A percentile compares a stretch with the other conserved stretches of the same genome.
These are phyloP conservation scores for Phainopepla nitens DNA, from an alignment of 2,113 vertebrate genomes.

Conservation along the genomic window DNA sequence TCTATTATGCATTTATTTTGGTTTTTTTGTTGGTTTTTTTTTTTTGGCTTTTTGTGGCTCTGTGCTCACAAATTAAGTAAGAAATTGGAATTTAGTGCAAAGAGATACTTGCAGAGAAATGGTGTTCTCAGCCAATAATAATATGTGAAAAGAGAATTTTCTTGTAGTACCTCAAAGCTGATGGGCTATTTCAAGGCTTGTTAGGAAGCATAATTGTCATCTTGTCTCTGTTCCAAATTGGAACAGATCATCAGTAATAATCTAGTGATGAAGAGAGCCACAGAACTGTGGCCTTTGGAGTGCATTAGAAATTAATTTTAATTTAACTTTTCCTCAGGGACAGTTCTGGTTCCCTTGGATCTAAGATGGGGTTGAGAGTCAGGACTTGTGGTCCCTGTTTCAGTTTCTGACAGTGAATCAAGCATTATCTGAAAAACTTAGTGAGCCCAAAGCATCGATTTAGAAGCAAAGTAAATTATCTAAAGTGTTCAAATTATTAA, in stretches of 20 bases:
- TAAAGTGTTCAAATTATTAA: background rate
- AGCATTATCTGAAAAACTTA: background rate
- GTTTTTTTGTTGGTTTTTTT: background rate
- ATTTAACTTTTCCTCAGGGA: slow-evolving; percentile 4
- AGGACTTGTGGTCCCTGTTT: background rate
- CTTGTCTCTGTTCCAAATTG: slow-evolving; percentile 42
- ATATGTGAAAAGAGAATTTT: background rate
- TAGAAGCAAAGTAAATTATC: background rate
- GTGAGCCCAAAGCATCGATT: background rate
- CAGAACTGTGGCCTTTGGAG: background rate
- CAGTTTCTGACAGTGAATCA: background rate
- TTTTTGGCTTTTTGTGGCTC: background rate
- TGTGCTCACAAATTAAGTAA: background rate
- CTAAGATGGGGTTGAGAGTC: background rate
- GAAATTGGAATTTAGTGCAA: background rate
- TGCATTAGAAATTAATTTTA: slow-evolving; percentile 1
- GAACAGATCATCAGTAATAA: background rate
- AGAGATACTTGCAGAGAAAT: background rate
- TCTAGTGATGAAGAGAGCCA: background rate
- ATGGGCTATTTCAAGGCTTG: background rate
- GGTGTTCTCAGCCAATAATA: background rate
- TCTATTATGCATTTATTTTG: background rate
- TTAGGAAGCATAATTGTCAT: slow-evolving; percentile 6
- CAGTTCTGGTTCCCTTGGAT: background rate
- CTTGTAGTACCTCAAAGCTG: background rate